A percentile compares a stretch with the other conserved stretches of the same genome.
These are phyloP conservation scores for Rhinoderma darwinii DNA, from an alignment of 2,113 vertebrate species.

Conservation along the genomic window DNA sequence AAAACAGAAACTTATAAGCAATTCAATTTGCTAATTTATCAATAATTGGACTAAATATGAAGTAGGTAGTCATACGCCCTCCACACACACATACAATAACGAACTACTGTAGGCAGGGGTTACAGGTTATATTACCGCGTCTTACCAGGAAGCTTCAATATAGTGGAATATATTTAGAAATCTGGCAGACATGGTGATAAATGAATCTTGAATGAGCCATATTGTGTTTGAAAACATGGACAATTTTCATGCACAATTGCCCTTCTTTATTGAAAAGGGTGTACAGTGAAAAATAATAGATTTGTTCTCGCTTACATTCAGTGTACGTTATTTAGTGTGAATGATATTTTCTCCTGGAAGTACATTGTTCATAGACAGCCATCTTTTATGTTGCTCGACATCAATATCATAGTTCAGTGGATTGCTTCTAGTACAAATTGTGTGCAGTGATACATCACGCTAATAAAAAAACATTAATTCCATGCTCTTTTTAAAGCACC, in stretches of 20 bases:
- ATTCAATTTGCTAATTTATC: not conserved
- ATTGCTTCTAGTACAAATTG: constrained; percentile 47
- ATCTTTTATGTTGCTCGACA: constrained; percentile 54
- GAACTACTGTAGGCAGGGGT: not conserved
- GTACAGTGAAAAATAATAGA: constrained; percentile 40
- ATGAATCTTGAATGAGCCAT: constrained; percentile 20
- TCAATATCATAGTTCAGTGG: constrained; percentile 56
- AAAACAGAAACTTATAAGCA: not conserved
- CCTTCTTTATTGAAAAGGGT: constrained; percentile 23
- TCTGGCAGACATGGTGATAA: not conserved
- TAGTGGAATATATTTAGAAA: not conserved
- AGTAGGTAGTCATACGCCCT: not conserved
- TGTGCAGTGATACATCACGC: constrained; percentile 47
- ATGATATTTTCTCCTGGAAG: constrained; percentile 43
- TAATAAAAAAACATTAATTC: constrained; percentile 56
- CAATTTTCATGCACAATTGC: constrained; percentile 36
- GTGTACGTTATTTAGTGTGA: constrained; percentile 44
- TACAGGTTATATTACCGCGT: not conserved
- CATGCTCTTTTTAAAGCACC: constrained; percentile 48
- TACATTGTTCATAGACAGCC: constrained; percentile 49
- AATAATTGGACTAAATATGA: not conserved
- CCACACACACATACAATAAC: not conserved
- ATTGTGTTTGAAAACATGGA: constrained; percentile 31
- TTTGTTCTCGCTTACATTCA: constrained; percentile 32
- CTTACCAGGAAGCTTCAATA: not conserved